phyloP scores from a whole-genome alignment of 2,888 invertebrate species.

The Chaetogeoica ovagalla region DNA sequence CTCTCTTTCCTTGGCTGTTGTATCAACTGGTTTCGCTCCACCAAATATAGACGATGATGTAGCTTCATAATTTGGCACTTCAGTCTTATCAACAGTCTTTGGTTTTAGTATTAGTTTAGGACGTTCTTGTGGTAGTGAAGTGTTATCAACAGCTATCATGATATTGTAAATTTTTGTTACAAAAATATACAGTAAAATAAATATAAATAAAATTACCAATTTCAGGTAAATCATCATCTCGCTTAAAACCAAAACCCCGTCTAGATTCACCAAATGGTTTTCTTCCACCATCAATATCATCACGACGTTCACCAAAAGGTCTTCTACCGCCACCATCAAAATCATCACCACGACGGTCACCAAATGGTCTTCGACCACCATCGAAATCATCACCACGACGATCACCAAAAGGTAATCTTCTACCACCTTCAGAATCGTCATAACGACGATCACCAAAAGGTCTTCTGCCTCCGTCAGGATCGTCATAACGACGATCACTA shows the following conservation, averaged over 20 bases:
- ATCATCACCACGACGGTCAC: conserved; percentile 46
- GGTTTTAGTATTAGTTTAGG: conserved; percentile 49
- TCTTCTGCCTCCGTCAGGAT: conserved; percentile 34
- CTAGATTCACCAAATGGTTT: conserved; percentile 49
- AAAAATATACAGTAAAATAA: neutral
- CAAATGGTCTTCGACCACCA: conserved; percentile 34
- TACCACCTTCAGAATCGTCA: conserved; percentile 44
- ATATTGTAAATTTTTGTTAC: too few species aligned
- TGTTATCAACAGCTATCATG: neutral
- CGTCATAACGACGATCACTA: conserved; percentile 47
- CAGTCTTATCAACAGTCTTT: conserved; percentile 48
- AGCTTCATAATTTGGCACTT: conserved; percentile 19
- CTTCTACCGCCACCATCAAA: conserved; percentile 54
- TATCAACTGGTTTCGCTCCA: conserved; percentile 93
- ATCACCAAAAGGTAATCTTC: conserved; percentile 29
- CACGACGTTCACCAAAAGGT: conserved; percentile 54
- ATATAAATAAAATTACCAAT: conserved; percentile 22
- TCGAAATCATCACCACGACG: conserved; percentile 42
- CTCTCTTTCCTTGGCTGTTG: conserved; percentile 83
- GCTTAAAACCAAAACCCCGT: conserved; percentile 50
- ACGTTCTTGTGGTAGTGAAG: conserved; percentile 35
- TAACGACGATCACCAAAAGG: conserved; percentile 36
- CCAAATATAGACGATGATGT: conserved; percentile 81
- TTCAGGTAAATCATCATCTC: conserved; percentile 49
- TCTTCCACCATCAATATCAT: conserved; percentile 55